Base-by-base conservation (phyloP, 2,113 vertebrate species). In the Atrichornis clamosus region DNA sequence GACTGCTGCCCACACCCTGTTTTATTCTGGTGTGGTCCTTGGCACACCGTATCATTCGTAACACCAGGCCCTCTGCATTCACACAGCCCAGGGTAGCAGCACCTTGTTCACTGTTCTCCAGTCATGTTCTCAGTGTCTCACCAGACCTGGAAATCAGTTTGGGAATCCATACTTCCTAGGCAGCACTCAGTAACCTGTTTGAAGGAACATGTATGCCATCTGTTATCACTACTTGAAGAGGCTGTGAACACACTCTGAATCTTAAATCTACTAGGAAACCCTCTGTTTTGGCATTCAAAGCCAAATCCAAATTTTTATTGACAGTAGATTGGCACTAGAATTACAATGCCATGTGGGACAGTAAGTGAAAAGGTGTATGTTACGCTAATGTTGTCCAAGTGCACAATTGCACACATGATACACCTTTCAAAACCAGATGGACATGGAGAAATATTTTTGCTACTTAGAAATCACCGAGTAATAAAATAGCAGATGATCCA, bases 211-310 rank as follows among this genome's bases (percentile, higher is more conserved):
- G 8, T 42, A 9, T 74, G 24, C 64, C 81, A 78, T 84, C 87
- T 94, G 90, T 83, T 93, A 62, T 90, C 74, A 44, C 52, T 82
- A 62, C 82, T 76, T 83, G 75, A 86, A 90, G 55, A 92, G 47
- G 30, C 72, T 72, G 33, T 56, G 79, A 92, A 76, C 59, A 83
- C 80, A n/a, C 50, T 83, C 72, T 69, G 49, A 85, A 55, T 74
- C 46, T 58, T 65, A 26, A 26, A 44, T 80, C 59, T 67, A 93
- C 18, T 56, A 85, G 85, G 85, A 93, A 88, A 83, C 83, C 86
- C 83, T 91, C 74, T 30, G 6, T 46, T 42, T 90, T 82, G 79
- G 65, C 58, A 72, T 88, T 82, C 82, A 94, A 83, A 94, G 67
- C 23, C 67, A 96, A 90, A 80, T n/a, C 64, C 28, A 72, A 60